Conservation (phyloP, 2,113 vertebrate genomes). For the Xenopus borealis region DNA sequence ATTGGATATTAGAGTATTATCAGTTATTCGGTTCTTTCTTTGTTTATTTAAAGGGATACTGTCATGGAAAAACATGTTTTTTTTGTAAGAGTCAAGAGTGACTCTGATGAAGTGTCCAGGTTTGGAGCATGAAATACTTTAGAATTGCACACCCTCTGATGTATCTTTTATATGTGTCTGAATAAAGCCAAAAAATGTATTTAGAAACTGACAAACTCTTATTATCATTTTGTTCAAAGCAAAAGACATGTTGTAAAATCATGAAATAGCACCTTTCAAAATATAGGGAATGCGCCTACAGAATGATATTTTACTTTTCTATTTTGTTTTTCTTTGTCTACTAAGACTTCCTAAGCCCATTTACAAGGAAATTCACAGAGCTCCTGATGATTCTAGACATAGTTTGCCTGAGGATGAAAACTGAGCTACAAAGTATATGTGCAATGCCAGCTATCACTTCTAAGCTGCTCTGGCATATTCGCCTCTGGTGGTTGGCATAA, state of each 20-base stretch:
- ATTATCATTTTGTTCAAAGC: background rate
- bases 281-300: background rate
- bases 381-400: conserved; percentile 11
- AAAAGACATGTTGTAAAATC: conserved; percentile 19
- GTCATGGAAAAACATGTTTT: too few relatives aligned
- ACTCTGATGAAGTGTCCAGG: too few relatives aligned
- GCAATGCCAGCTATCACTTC: conserved; percentile 8
- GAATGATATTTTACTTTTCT: background rate
- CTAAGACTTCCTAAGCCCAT: background rate
- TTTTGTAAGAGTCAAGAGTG: too few relatives aligned
- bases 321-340: conserved; percentile 10
- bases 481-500: conserved; percentile 24
- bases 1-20: too few relatives aligned
- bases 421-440: conserved; percentile 2
- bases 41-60: too few relatives aligned
- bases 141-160: too few relatives aligned
- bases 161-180: too few relatives aligned
- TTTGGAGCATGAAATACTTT: too few relatives aligned
- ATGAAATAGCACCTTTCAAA: conserved; percentile 9
- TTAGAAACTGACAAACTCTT: conserved; percentile 14
- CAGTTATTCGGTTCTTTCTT: too few relatives aligned
- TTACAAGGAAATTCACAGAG: conserved; percentile 31
- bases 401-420: background rate
- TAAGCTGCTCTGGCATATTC: conserved; percentile 23
- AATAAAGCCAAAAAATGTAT: too few relatives aligned